These are phyloP conservation scores for Neogale vison DNA, from an alignment of 2,113 vertebrate species.

Conservation along the genomic window DNA sequence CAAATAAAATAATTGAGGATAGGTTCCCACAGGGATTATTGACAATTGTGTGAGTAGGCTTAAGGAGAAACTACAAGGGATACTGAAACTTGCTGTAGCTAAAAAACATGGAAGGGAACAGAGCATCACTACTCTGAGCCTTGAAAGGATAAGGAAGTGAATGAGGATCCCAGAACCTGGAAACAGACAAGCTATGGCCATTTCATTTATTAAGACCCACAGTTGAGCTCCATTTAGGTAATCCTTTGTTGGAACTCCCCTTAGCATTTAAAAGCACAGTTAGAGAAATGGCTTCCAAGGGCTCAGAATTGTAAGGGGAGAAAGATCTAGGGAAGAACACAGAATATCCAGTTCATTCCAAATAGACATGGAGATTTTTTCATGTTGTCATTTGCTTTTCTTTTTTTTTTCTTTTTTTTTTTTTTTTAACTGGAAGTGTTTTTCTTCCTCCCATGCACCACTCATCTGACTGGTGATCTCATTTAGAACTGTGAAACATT, in stretches of 20 bases:
- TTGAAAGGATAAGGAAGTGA: background rate
- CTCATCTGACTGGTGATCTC: background rate
- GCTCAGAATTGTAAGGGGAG: background rate
- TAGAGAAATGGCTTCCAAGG: rapidly evolving
- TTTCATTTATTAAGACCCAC: background rate
- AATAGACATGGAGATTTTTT: no score
- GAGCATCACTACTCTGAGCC: background rate
- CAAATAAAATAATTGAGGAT: background rate
- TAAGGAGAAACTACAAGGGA: no score
- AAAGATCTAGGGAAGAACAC: background rate
- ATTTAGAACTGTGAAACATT: background rate
- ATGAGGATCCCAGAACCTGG: background rate
- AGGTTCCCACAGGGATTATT: background rate
- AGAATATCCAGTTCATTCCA: background rate
- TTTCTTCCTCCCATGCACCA: no score
- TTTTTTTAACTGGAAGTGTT: background rate
- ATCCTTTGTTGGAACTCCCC: background rate
- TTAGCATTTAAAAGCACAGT: background rate
- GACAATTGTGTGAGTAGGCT: background rate
- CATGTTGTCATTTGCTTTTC: background rate
- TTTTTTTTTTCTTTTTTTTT: no score
- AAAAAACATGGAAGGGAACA: background rate
- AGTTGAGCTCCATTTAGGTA: no score
- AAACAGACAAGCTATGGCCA: background rate
- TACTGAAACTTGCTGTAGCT: background rate